phyloP scores from a whole-genome alignment of 2,797 vertebrate species.

The Pitangus sulphuratus region DNA sequence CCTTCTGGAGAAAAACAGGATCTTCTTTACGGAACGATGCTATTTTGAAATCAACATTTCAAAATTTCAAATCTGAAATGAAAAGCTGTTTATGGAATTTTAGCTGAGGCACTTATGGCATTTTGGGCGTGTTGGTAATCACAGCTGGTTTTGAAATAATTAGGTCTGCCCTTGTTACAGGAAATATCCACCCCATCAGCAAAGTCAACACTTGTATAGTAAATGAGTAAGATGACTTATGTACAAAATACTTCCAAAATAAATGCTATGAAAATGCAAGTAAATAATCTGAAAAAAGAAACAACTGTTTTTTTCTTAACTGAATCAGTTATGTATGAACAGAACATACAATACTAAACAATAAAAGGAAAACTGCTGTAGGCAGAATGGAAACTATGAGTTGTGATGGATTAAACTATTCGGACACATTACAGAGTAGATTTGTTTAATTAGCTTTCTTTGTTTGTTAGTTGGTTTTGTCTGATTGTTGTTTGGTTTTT shows the following conservation, averaged over 20 bases:
- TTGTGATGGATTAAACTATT: slow-evolving; percentile 3
- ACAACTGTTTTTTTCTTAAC: background rate
- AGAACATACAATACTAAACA: background rate
- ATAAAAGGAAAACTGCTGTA: background rate
- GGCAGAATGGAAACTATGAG: slow-evolving; percentile 8
- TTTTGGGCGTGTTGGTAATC: slow-evolving; percentile 3
- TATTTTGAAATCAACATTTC: slow-evolving; percentile 26
- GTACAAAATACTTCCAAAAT: background rate
- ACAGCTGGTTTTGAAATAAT: slow-evolving; percentile 17
- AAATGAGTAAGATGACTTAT: background rate
- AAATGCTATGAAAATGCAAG: background rate
- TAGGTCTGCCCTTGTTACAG: background rate
- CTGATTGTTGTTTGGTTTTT: background rate
- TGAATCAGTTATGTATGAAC: background rate
- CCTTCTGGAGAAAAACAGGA: background rate
- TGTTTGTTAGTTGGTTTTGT: background rate
- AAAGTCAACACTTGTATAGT: background rate
- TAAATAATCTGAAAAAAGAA: background rate
- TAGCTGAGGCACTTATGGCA: background rate
- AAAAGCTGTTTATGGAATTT: background rate
- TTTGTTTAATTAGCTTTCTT: slow-evolving; percentile 27
- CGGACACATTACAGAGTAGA: background rate
- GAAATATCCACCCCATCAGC: background rate
- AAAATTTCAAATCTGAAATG: slow-evolving; percentile 10
- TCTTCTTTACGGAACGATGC: background rate